phyloP scores from a whole-genome alignment of 2,888 invertebrate species.

The Ditula angustiorana region DNA sequence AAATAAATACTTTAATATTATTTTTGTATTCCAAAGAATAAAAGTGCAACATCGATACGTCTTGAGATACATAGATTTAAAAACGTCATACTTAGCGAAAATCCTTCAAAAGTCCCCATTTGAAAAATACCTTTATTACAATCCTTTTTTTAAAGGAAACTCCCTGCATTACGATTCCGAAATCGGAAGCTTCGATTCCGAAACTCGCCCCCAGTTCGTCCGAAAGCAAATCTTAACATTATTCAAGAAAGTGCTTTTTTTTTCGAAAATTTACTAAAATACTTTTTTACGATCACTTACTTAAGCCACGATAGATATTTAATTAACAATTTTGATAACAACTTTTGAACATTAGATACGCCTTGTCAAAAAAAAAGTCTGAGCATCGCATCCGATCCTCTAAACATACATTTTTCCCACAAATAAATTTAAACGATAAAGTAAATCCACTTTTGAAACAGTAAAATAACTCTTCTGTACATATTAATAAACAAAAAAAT shows the following conservation, averaged over 20 bases:
- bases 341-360: constrained; percentile 38
- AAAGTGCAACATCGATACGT: constrained; percentile 40
- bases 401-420: neutral
- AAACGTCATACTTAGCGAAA: constrained; percentile 24
- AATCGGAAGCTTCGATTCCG: constrained; percentile 2
- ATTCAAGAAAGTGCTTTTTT: constrained; percentile 29
- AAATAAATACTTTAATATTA: constrained; percentile 40
- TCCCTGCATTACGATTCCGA: constrained; percentile 29
- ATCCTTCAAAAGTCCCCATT: constrained; percentile 20
- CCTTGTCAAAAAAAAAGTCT: constrained; percentile 24
- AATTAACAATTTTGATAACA: constrained; percentile 39
- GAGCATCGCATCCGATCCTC: neutral
- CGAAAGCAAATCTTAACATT: constrained; percentile 31
- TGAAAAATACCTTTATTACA: constrained; percentile 33
- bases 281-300: constrained; percentile 7
- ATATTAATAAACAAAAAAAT: constrained; percentile 10
- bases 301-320: constrained; percentile 38
- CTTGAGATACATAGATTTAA: constrained; percentile 35
- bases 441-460: constrained; percentile 27
- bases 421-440: neutral
- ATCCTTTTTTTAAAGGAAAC: constrained; percentile 13
- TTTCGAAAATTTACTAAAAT: constrained; percentile 22
- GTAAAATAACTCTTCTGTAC: constrained; percentile 25
- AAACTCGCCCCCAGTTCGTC: neutral
- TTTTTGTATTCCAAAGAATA: constrained; percentile 26